Evolutionary conservation across 2,888 invertebrate species (phyloP).

Genomic region (Chalcis sispes): DNA sequence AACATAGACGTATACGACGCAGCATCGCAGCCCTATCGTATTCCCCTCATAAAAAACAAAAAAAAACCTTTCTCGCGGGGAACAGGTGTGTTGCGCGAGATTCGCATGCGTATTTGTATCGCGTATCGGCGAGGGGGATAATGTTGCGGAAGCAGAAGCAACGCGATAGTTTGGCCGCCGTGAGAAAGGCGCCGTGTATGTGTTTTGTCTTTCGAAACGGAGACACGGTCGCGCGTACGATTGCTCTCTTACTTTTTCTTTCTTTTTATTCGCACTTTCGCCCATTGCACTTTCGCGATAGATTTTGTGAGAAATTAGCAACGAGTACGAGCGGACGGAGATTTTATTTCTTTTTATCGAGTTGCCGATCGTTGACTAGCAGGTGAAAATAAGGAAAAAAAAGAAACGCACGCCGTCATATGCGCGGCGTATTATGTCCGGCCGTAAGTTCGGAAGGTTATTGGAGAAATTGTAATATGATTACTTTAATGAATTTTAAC

Average conservation of each 20-base stretch:
- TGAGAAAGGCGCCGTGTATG: neutral
- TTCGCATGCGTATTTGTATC: neutral
- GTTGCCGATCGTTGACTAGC: neutral
- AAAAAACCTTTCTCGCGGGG: too few relatives aligned
- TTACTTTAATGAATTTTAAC: conserved; percentile 40
- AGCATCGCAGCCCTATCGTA: conserved; percentile 27
- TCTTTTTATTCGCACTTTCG: neutral
- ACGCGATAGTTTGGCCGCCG: neutral
- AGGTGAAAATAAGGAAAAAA: conserved; percentile 41
- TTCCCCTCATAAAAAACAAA: too few relatives aligned
- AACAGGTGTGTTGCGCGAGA: conserved; percentile 18
- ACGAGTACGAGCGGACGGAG: neutral
- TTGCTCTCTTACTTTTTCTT: conserved; percentile 20
- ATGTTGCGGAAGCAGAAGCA: conserved; percentile 40
- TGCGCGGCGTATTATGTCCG: conserved; percentile 28
- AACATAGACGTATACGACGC: neutral
- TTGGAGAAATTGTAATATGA: conserved; percentile 47
- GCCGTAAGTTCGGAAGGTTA: conserved; percentile 44
- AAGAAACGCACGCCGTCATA: neutral
- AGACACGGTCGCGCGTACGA: conserved; percentile 6
- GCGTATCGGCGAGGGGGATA: conserved; percentile 22
- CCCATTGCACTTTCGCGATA: neutral
- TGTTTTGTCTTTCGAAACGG: conserved; percentile 8
- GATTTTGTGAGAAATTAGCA: neutral
- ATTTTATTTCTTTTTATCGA: conserved; percentile 9